phyloP scores from a whole-genome alignment of 2,888 invertebrate genomes.

The Torymus texanus region DNA sequence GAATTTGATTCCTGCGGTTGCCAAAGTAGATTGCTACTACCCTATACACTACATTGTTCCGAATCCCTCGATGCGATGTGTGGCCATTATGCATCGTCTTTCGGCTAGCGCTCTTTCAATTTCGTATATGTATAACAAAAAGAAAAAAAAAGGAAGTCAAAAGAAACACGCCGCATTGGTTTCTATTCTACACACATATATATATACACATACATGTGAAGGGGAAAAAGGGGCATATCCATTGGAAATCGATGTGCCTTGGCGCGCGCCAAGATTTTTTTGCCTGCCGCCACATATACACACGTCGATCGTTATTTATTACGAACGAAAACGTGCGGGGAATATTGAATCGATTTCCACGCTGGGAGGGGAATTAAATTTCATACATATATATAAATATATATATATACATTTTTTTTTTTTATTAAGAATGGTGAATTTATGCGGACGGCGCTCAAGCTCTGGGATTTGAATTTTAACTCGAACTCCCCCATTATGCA shows the following conservation, averaged over 20 bases:
- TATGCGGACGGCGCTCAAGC: conserved; percentile 3
- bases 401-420: conserved; percentile 6
- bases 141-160: too few species aligned
- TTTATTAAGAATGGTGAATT: conserved; percentile 17
- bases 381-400: not conserved
- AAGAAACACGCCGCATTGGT: too few species aligned
- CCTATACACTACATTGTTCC: not conserved
- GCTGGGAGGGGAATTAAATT: conserved; percentile 35
- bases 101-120: too few species aligned
- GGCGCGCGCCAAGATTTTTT: conserved; percentile 28
- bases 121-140: too few species aligned
- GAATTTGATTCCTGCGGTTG: too few species aligned
- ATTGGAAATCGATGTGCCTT: conserved; percentile 44
- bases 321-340: conserved; percentile 37
- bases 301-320: conserved; percentile 37
- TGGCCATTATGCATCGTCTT: not conserved
- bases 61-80: not conserved
- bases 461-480: conserved; percentile 17
- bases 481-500: not conserved
- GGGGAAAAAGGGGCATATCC: not conserved
- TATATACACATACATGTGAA: not conserved
- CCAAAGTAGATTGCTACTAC: too few species aligned
- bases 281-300: not conserved
- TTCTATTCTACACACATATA: not conserved
- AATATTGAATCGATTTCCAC: conserved; percentile 32